Percentiles rank a stretch among this genome's conserved stretches.
Conservation (phyloP, 2,113 vertebrate species). For the Mormyrus lacerda region DNA sequence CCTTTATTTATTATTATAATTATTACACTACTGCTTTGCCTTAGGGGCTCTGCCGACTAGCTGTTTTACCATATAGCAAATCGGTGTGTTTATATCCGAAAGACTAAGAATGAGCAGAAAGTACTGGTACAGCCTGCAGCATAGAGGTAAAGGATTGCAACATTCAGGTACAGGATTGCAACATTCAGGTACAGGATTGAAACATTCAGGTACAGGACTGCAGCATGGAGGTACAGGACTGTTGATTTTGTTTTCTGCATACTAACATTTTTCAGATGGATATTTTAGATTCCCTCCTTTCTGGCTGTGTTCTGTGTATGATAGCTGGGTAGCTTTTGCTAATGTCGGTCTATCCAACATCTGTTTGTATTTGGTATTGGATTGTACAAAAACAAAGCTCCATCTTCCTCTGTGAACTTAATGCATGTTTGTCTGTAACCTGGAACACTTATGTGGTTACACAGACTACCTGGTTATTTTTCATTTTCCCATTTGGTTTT, state of each 20-base stretch:
- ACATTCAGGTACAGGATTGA: too few species aligned
- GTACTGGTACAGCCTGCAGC: background rate
- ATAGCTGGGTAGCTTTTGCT: background rate
- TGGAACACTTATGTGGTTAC: background rate
- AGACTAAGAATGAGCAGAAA: background rate
- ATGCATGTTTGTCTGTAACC: background rate
- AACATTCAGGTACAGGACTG: too few species aligned
- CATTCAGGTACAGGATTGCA: too few species aligned
- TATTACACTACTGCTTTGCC: background rate
- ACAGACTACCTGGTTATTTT: background rate
- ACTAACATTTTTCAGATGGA: background rate
- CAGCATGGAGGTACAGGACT: too few species aligned
- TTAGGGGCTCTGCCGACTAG: background rate
- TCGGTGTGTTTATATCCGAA: background rate
- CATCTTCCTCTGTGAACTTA: background rate
- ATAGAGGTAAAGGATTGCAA: too few species aligned
- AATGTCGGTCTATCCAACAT: background rate
- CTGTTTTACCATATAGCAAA: conserved; percentile 10
- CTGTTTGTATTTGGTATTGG: background rate
- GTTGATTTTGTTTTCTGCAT: background rate
- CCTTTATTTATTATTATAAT: background rate
- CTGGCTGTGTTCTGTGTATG: background rate
- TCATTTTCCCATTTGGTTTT: background rate
- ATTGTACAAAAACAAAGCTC: too few species aligned
- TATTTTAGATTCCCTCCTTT: background rate